Evolutionary conservation across 2,888 invertebrate genomes (phyloP).

Genomic region (Drosophila anceps): DNA sequence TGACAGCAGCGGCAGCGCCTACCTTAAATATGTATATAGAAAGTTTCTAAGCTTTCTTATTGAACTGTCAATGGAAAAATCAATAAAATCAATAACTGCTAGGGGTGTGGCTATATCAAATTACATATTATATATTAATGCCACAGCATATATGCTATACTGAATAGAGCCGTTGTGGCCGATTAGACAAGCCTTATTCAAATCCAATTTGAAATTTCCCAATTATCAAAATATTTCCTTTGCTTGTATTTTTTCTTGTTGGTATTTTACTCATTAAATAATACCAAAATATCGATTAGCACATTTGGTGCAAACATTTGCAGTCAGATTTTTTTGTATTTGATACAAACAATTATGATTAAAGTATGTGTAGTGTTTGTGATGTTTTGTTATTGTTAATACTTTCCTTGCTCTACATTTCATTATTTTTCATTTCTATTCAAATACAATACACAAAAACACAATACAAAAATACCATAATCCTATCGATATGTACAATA

Average conservation of each 20-base stretch:
- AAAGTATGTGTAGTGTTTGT: background rate
- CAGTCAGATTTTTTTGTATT: background rate
- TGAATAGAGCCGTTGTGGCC: background rate
- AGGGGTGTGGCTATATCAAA: background rate
- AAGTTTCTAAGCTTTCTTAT: background rate
- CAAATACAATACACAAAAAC: background rate
- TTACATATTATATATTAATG: background rate
- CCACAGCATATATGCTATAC: background rate
- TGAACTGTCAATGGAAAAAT: constrained; percentile 2
- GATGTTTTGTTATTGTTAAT: background rate
- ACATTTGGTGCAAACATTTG: no score
- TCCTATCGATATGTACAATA: constrained; percentile 28
- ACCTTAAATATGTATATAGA: background rate
- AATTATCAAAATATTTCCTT: background rate
- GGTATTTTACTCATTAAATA: constrained; percentile 2
- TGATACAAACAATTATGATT: background rate
- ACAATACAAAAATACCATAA: background rate
- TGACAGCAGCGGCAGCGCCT: constrained; percentile 14
- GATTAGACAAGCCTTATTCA: background rate
- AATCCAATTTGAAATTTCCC: constrained; percentile 4
- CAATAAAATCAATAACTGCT: constrained; percentile 14
- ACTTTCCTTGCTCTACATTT: background rate
- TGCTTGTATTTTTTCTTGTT: background rate
- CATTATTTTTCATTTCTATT: background rate
- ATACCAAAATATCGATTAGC: constrained; percentile 6